Base-by-base conservation (phyloP, 2,113 vertebrate species). In the Pygoscelis adeliae region DNA sequence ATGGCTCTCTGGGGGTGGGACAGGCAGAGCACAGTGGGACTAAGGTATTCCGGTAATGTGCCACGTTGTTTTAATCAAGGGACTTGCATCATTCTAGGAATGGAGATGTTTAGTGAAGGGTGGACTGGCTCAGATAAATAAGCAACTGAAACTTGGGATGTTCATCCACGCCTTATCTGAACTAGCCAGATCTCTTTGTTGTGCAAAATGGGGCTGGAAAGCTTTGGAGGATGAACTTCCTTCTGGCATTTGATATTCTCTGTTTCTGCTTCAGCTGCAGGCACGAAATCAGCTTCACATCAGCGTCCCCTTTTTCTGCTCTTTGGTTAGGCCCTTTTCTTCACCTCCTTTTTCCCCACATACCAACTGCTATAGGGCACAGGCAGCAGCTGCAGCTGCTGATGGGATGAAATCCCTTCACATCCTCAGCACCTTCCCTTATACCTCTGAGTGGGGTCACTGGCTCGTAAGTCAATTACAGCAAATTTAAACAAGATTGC, bases 181-280 rank as follows among this genome's bases (percentile, higher is more conserved):
- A 76, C 23, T 22, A 83, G 23, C 80, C 95, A 97, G 94, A 79
- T 79, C 96, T 87, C 92, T 96, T 96, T 96, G 89, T 92, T 95
- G 87, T 96, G 93, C 87, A 97, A 95, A 97, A 83, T 19, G 22
- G 23, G 49, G 9, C 36, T 87, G 83, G 76, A 79, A 87, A 94
- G 30, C 65, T 79, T 72, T 17, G 0, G 5, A 87, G 87, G 77
- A 82, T 87, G 94, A 97, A 73, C 65, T 76, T 95, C 62, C 77
- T 85, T 76, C 83, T 94, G 87, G 56, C 80, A 87, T 84, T 86
- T 30, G 49, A 83, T 86, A 67, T 63, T 89, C 55, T 81, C 26
- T 83, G 62, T 34, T 83, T 80, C 58, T 90, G 46, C 56, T 89
- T 79, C 58, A 65, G 40, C 81, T 82, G 30, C 40, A 80, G 73